phyloP scores from a whole-genome alignment of 1,140 invertebrate species.

The Lucilia cuprina region DNA sequence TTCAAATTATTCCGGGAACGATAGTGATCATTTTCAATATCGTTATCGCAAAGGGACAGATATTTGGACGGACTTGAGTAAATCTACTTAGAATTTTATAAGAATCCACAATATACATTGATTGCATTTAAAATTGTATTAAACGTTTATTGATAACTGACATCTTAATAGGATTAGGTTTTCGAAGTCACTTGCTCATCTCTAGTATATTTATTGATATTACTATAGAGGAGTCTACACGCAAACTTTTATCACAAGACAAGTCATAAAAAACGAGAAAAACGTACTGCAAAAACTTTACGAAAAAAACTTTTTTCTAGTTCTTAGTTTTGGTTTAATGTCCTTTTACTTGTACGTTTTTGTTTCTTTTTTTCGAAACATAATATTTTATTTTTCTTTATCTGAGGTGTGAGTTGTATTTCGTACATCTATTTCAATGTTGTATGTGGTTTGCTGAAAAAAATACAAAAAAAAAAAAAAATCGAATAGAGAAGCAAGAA shows the following conservation, averaged over 20 bases:
- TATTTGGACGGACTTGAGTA: too few species aligned
- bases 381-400: neutral
- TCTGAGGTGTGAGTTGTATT: slow-evolving; percentile 5
- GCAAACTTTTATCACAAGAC: neutral
- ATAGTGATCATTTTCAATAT: too few species aligned
- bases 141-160: too few species aligned
- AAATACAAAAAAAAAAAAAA: neutral
- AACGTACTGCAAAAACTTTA: neutral
- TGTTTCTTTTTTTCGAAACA: neutral
- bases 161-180: too few species aligned
- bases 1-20: too few species aligned
- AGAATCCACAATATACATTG: too few species aligned
- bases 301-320: neutral
- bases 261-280: neutral
- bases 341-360: neutral
- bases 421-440: neutral
- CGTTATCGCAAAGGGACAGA: too few species aligned
- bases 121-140: too few species aligned
- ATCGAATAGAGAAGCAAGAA: neutral
- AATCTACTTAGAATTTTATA: too few species aligned
- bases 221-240: neutral
- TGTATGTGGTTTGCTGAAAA: neutral
- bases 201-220: neutral
- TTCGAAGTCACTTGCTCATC: too few species aligned
- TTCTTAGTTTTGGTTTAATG: slow-evolving; percentile 4